Conservation (phyloP, 2,113 vertebrate species). For the human region GRCh38 chrX:110458501-110459000, state of each 20-base stretch:
- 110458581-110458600: not conserved
- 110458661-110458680: not conserved
- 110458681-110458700: not conserved
- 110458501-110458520: not conserved
- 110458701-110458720: not conserved
- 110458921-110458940: not conserved
- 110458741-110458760: not conserved
- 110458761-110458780: not conserved
- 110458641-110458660: not conserved
- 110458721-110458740: constrained; percentile 11
- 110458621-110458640: not conserved
- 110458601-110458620: not conserved
- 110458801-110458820: not conserved
- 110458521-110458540: not conserved
- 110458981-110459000: no score
- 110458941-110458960: no score
- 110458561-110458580: not conserved
- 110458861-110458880: not conserved
- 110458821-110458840: not conserved
- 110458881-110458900: not conserved
- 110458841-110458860: not conserved
- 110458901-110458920: not conserved
- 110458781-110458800: not conserved
- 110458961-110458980: no score
- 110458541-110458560: not conserved